Percentiles rank a stretch among this genome's conserved stretches.
Conservation (phyloP, 2,888 invertebrate genomes). For the Tillus elongatus region DNA sequence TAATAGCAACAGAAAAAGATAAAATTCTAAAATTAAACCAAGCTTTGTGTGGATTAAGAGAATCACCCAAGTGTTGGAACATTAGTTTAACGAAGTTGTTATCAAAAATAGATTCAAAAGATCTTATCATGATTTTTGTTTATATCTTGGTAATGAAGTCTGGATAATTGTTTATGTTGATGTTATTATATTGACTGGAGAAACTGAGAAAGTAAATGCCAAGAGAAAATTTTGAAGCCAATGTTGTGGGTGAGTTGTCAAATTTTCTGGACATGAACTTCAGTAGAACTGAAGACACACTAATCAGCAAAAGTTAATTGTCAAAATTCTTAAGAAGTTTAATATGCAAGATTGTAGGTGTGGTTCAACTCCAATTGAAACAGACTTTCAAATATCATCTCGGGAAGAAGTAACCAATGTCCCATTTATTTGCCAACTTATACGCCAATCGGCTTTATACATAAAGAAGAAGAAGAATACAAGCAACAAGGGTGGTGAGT, state of each 20-base stretch:
- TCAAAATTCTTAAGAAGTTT: conserved; percentile 17
- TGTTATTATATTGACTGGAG: conserved; percentile 19
- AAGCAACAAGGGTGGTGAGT: too few species aligned
- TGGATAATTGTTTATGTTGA: conserved; percentile 16
- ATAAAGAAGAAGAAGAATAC: too few species aligned
- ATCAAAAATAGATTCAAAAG: conserved; percentile 13
- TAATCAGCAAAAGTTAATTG: conserved; percentile 14
- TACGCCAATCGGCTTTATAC: too few species aligned
- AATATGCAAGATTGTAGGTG: conserved; percentile 18
- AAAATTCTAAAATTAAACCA: conserved; percentile 20
- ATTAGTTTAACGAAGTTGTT: conserved; percentile 15
- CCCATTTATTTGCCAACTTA: too few species aligned
- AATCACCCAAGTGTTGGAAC: conserved; percentile 19
- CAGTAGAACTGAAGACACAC: conserved; percentile 12
- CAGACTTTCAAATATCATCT: conserved; percentile 15
- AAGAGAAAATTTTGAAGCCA: conserved; percentile 16
- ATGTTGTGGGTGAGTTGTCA: conserved; percentile 14
- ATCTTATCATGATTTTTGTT: too few species aligned
- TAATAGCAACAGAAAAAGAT: conserved; percentile 13
- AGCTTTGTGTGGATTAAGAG: conserved; percentile 20
- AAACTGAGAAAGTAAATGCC: conserved; percentile 11
- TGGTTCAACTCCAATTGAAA: conserved; percentile 18
- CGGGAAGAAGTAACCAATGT: too few species aligned
- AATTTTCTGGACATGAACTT: conserved; percentile 17
- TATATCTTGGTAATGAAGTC: conserved; percentile 13